Evolutionary conservation across 2,113 vertebrate species (phyloP), one percentile per base, ranked within the genome.

Genomic region (Cyrtonyx montezumae): DNA sequence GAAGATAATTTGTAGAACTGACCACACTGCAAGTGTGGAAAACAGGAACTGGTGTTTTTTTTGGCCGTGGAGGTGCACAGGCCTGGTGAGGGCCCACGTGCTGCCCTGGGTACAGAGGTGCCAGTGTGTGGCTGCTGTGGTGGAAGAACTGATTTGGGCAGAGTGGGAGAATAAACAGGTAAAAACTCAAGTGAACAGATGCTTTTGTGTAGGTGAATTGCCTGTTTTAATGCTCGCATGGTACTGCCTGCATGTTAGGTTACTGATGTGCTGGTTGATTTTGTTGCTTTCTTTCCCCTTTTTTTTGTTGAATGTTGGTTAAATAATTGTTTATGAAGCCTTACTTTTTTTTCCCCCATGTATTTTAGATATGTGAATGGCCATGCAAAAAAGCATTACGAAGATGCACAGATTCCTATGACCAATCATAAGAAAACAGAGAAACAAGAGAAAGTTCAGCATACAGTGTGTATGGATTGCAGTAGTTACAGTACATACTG

Each of bases 361-460:
- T 95, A 75, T 96, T 96, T 91, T 94, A 99, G 99, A 95, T 99
- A 99, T 79, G 99, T 99, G 77, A 99, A 99, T 90, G 99, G 99
- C 75, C 99, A 99, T 92, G 99, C 99, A 86, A 99, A 99, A 98
- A 99, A 99, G 95, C 99, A 99, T 98, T 99, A 99, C 37, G 99
- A 99, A 97, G 99, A 99, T 77, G 98, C 98, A 74, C 99, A 99
- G 79, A 92, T 96, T 84, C 94, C 97, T 66, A 79, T 98, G 89
- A 90, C 88, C 82, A 97, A 97, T 95, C 98, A 98, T 80, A 99
- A 98, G 96, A 99, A 98, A 95, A 93, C 97, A 45, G 99, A 99
- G 90, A 99, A 98, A 91, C 97, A 97, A 76, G 99, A 99, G 59
- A 98, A 97, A 95, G 94, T 97, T 45, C 98, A 98, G 89, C 99